Percentiles rank a stretch among this genome's conserved stretches.
Conservation (phyloP, 2,797 vertebrate species). For the Eurystomus glaucurus region DNA sequence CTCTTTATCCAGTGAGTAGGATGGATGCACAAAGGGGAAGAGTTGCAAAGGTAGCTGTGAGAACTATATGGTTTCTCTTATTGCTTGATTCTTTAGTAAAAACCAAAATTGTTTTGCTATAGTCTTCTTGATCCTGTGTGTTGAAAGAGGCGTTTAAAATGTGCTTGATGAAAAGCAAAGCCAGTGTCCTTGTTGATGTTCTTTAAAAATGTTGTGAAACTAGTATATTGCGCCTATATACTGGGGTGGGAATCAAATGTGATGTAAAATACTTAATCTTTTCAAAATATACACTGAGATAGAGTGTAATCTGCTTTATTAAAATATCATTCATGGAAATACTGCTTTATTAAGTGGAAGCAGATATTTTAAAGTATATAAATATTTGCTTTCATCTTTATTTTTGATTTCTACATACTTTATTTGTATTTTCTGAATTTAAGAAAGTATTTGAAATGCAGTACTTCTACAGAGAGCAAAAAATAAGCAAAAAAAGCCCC, state of each 20-base stretch:
- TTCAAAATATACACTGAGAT: background rate
- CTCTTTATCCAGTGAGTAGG: background rate
- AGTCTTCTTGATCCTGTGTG: background rate
- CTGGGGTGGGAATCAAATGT: background rate
- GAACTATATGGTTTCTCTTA: background rate
- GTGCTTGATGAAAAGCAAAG: background rate
- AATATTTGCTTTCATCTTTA: background rate
- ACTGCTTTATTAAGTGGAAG: background rate
- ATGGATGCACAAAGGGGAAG: accelerated
- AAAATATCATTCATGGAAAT: background rate
- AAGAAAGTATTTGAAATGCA: background rate
- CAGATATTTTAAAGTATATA: background rate
- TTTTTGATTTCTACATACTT: background rate
- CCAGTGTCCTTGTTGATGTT: background rate
- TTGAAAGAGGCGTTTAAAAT: background rate
- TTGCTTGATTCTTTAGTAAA: background rate
- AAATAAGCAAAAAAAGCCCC: background rate
- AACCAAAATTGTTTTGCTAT: background rate
- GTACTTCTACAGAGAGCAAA: background rate
- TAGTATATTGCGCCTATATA: background rate
- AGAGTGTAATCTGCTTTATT: background rate
- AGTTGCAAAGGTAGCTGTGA: background rate
- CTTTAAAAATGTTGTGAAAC: background rate
- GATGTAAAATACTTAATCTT: background rate
- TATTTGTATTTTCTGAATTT: background rate